Evolutionary conservation across 1,140 invertebrate genomes (phyloP).

Genomic region (Tetramorium simillimum): DNA sequence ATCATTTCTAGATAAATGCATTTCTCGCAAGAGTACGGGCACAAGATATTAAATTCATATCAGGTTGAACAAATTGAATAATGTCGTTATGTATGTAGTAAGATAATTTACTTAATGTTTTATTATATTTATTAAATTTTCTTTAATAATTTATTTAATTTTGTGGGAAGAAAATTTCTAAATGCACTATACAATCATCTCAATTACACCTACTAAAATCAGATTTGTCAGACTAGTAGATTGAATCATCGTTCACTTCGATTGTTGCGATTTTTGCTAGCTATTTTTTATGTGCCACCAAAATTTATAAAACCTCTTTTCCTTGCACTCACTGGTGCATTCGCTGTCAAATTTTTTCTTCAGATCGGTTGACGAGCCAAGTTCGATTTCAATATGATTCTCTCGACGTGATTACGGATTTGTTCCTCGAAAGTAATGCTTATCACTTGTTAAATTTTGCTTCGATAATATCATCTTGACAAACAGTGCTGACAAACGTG

Average conservation of each 20-base stretch:
- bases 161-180: background rate
- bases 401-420: background rate
- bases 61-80: background rate
- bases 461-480: background rate
- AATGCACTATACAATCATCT: background rate
- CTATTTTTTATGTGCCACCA: background rate
- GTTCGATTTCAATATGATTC: background rate
- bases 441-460: constrained; percentile 1
- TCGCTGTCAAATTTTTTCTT: background rate
- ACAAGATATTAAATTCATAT: background rate
- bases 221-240: background rate
- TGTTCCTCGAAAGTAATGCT: constrained; percentile 3
- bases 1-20: constrained; percentile 9
- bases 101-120: too few species aligned
- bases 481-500: background rate
- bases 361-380: background rate
- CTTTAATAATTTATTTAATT: background rate
- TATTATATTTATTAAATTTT: background rate
- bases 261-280: background rate
- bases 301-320: background rate
- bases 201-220: background rate
- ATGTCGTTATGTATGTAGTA: background rate
- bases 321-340: background rate
- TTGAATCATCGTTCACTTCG: background rate
- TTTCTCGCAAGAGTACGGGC: background rate